A percentile compares a stretch with the other conserved stretches of the same genome.
These are phyloP conservation scores for Ictalurus punctatus DNA, from an alignment of 2,113 vertebrate species.

Conservation along the genomic window DNA sequence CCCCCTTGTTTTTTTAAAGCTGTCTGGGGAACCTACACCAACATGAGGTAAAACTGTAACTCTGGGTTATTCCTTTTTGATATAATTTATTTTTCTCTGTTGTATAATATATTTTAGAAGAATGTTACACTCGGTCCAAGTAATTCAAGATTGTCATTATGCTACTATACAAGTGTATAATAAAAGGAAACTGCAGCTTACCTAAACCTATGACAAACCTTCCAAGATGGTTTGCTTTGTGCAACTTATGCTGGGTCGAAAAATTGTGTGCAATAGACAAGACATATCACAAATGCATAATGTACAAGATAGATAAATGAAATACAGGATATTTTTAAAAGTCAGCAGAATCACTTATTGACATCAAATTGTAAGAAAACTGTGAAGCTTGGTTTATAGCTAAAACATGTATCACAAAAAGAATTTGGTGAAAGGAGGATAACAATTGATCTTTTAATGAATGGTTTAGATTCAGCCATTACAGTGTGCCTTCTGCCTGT, in stretches of 20 bases:
- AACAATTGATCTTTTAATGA: background rate
- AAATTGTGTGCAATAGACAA: background rate
- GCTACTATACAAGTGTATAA: background rate
- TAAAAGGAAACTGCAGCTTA: background rate
- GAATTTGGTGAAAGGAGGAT: background rate
- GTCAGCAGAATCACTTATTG: background rate
- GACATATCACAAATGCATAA: background rate
- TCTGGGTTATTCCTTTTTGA: background rate
- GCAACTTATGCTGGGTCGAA: background rate
- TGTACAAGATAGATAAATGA: background rate
- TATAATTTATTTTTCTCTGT: background rate
- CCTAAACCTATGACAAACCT: background rate
- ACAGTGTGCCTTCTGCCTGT: background rate
- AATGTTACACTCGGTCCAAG: background rate
- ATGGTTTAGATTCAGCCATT: background rate
- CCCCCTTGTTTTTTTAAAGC: conserved; percentile 64
- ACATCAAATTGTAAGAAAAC: background rate
- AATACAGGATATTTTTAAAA: background rate
- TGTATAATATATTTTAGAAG: background rate
- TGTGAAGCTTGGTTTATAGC: background rate
- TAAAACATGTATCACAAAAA: background rate
- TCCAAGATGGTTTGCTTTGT: background rate
- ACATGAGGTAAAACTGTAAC: conserved; percentile 71
- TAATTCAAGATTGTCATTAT: background rate
- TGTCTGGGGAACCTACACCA: conserved; percentile 78